These are phyloP conservation scores for Acropora yongei DNA, from an alignment of 64 coral and sea anemone genomes.

Conservation along the genomic window DNA sequence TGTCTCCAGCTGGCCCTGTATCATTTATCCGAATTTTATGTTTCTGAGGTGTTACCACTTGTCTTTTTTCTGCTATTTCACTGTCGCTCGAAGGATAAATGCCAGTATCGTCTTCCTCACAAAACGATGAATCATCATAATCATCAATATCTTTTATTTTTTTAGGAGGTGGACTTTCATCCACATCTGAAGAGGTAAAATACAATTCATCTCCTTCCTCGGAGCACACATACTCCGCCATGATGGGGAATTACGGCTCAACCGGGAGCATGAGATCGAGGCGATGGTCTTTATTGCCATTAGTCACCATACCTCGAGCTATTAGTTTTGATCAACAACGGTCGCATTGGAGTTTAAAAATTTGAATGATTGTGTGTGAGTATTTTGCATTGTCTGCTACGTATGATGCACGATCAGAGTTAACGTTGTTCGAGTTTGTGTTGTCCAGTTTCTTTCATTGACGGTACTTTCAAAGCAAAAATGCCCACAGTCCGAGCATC, in stretches of 20 bases:
- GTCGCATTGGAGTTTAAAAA: background rate
- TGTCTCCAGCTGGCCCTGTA: background rate
- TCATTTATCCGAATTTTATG: background rate
- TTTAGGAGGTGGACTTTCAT: background rate
- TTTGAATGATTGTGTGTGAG: background rate
- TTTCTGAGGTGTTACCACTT: background rate
- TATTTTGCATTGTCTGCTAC: background rate
- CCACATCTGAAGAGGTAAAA: slow-evolving; percentile 1
- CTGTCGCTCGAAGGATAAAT: background rate
- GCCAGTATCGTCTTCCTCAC: background rate
- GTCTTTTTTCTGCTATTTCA: background rate
- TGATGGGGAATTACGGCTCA: background rate
- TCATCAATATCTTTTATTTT: background rate
- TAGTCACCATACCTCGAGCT: background rate
- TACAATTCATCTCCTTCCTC: background rate
- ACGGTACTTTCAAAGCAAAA: no score
- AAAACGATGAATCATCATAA: background rate
- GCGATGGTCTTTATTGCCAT: background rate
- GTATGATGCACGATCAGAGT: no score
- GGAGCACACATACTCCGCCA: background rate
- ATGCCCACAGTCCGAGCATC: no score
- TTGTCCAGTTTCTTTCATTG: no score
- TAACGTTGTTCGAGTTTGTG: no score
- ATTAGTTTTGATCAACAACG: background rate
- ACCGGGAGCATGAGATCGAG: background rate